These are phyloP conservation scores for Pandemis cinnamomeana DNA, from an alignment of 2,888 invertebrate species.

Conservation along the genomic window DNA sequence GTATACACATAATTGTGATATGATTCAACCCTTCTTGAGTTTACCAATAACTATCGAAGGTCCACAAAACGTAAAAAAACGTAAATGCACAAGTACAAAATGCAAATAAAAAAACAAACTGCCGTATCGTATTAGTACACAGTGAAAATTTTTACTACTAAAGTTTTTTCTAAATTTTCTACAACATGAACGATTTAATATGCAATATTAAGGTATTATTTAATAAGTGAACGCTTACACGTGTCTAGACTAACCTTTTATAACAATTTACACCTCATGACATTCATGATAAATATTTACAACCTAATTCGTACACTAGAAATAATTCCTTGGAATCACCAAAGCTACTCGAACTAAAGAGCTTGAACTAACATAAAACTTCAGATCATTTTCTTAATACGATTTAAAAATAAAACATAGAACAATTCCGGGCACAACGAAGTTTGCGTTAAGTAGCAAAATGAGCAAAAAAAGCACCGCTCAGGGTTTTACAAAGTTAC, in stretches of 20 bases:
- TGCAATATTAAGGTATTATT: constrained; percentile 57
- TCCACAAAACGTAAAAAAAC: constrained; percentile 42
- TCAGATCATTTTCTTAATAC: constrained; percentile 56
- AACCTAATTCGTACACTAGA: constrained; percentile 55
- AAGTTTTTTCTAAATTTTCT: constrained; percentile 71
- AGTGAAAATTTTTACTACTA: constrained; percentile 66
- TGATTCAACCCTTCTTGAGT: constrained; percentile 65
- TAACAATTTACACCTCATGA: constrained; percentile 74
- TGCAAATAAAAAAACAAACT: constrained; percentile 41
- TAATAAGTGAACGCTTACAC: constrained; percentile 71
- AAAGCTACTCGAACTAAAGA: constrained; percentile 34
- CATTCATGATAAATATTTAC: constrained; percentile 78
- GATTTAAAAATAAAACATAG: constrained; percentile 14
- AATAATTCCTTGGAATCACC: constrained; percentile 60
- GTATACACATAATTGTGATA: constrained; percentile 78
- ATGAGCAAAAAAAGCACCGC: constrained; percentile 11
- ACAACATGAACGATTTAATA: constrained; percentile 82
- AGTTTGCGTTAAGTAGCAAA: constrained; percentile 14
- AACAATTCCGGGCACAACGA: constrained; percentile 41
- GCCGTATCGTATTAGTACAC: constrained; percentile 48
- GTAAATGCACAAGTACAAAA: constrained; percentile 52
- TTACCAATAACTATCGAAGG: constrained; percentile 38
- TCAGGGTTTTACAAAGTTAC: constrained; percentile 2
- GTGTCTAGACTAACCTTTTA: constrained; percentile 65
- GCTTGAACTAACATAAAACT: constrained; percentile 44